Evolutionary conservation across 2,113 vertebrate species (phyloP), one percentile per base, ranked within the genome.

Genomic region (Mormyrus lacerda): DNA sequence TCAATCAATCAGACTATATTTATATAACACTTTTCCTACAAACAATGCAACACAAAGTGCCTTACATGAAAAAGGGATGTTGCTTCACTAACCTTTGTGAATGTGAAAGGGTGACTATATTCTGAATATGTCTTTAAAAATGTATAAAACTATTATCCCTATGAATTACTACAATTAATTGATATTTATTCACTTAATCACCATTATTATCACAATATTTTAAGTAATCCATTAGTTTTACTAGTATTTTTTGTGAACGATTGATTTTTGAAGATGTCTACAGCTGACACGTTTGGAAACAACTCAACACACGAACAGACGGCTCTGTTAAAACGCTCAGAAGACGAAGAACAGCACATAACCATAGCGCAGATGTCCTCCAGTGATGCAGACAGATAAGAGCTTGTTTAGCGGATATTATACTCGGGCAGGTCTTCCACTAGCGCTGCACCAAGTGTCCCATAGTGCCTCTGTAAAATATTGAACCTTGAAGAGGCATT

Each of bases 401-500:
- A 7, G 8, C 19, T 84, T 84, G 21, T 47, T 84, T 47, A 84
- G 82, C 10, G 7, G 39, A 47, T 45, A n/a, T 83, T 19, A 83
- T 47, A 39, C 69, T 5, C 4, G 1, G 47, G 44, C 39, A 45
- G 39, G 79, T 45, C 82, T 47, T 47, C 44, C 19, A 76, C 0
- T 21, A 88, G 51, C 5, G 76, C 50, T 65, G 89, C 39, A 47
- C 79, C 87, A 90, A 91, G 42, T 90, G 88, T 87, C 88, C 61
- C 89, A 88, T 83, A 84, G 86, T 79, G 9, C 87, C 48, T 90
- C 87, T 44, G 76, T 27, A 85, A 91, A 93, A 92, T 90, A 10
- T n/a, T 27, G n/a, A 65, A 92, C 85, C 91, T 92, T 90, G 4
- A 90, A 89, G 91, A 92, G 91, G 93, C 92, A 91, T 90, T 93